These are phyloP conservation scores for Drosophila eugracilis DNA, from an alignment of 1,140 invertebrate genomes.

Conservation along the genomic window DNA sequence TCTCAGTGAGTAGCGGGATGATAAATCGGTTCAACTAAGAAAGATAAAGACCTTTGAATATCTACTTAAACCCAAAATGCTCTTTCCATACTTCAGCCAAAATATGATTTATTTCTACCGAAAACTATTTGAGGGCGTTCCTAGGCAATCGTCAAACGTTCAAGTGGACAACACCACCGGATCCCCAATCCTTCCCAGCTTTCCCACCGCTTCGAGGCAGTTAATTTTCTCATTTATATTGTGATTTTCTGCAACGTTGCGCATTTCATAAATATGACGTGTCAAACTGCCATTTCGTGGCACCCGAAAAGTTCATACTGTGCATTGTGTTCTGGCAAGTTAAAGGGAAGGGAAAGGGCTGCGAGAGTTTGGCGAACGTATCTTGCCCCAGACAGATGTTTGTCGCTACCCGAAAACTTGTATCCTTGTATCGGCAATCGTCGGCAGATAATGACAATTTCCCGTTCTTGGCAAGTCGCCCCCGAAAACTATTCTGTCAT, in stretches of 20 bases:
- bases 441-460: slow-evolving; percentile 77
- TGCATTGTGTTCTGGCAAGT: slow-evolving; percentile 29
- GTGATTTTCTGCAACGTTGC: slow-evolving; percentile 79
- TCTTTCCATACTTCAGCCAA: neutral
- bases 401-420: slow-evolving; percentile 41
- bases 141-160: slow-evolving; percentile 57
- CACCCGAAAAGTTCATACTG: slow-evolving; percentile 39
- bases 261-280: slow-evolving; percentile 82
- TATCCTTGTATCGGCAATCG: slow-evolving; percentile 15
- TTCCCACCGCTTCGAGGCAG: slow-evolving; percentile 24
- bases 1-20: too few relatives aligned
- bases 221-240: slow-evolving; percentile 76
- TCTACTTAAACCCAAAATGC: neutral
- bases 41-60: neutral
- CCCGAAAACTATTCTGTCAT: slow-evolving; percentile 61
- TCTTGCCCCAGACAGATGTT: slow-evolving; percentile 55
- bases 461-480: slow-evolving; percentile 34
- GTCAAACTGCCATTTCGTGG: slow-evolving; percentile 71
- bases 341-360: slow-evolving; percentile 3
- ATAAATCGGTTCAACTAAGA: too few relatives aligned
- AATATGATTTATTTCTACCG: slow-evolving; percentile 9
- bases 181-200: slow-evolving; percentile 1
- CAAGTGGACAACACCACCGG: slow-evolving; percentile 56
- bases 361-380: slow-evolving; percentile 22
- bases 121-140: slow-evolving; percentile 48